Base-by-base conservation (phyloP, 2,113 vertebrate species). In the Pavo muticus region DNA sequence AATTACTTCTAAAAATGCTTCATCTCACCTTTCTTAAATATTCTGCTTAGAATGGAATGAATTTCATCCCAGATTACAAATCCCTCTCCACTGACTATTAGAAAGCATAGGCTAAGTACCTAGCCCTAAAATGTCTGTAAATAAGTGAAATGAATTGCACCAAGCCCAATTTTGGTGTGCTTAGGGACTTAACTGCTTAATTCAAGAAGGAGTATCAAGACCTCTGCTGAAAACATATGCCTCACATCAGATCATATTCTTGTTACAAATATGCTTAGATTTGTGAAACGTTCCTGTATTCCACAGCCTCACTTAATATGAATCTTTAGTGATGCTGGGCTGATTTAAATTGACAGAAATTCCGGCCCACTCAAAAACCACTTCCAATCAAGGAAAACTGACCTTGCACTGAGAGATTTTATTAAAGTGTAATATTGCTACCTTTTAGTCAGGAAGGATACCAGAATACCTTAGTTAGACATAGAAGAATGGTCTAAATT, bases 361-460 rank as follows among this genome's bases (percentile, higher is more conserved):
- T 52, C 87, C 93, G 90, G 63, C 82, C 59, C 54, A n/a, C 44
- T 83, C 30, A 69, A 42, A 79, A 82, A 70, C 4, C 40, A 69
- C 83, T 90, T 94, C 75, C 68, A 94, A 20, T 85, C n/a, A 73
- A 32, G 37, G n/a, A 67, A 71, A 60, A 68, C 45, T 88, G 92
- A 90, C 48, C 88, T 86, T 91, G 91, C 21, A 35, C 39, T n/a
- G 30, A 48, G 24, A 84, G 19, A 47, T 78, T 11, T 77, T 90
- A 88, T 52, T 68, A 67, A 95, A 91, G 90, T 6, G 1, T 76
- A 57, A 32, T 70, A 70, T 76, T 88, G 90, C 70, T 80, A 35
- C 59, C 18, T 88, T 93, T 83, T 95, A 83, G 83, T 91, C 71
- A 93, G 90, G 79, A 95, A 80, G 11, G 27, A 90, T 80, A 84